Evolutionary conservation across 37 sponge, comb jelly and placozoan species (phyloP).

Genomic region (Hexactinellida sp.): DNA sequence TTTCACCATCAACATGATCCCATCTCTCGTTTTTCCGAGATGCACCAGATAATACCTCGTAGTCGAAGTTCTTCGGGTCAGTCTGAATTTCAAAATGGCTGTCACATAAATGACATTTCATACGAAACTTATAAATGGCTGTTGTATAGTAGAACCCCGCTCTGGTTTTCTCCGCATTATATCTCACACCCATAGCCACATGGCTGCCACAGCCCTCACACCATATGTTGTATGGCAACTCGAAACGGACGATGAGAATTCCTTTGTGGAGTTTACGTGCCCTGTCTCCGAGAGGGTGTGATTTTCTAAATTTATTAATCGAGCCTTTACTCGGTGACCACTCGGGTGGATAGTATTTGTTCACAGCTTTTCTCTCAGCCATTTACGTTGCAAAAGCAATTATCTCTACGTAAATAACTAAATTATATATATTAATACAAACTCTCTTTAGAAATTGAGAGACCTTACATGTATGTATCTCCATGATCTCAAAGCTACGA

Average conservation of each 20-base stretch:
- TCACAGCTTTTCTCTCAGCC: slow-evolving; percentile 90
- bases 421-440: no score
- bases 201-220: slow-evolving; percentile 93
- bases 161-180: slow-evolving; percentile 86
- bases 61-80: slow-evolving; percentile 92
- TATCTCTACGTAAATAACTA: background rate
- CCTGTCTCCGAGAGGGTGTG: slow-evolving; percentile 87
- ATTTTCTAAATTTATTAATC: slow-evolving; percentile 74
- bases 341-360: slow-evolving; percentile 98
- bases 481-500: no score
- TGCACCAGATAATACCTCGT: slow-evolving; percentile 68
- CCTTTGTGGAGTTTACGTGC: slow-evolving; percentile 90
- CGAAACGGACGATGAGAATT: slow-evolving; percentile 84
- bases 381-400: background rate
- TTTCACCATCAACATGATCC: slow-evolving; percentile 70
- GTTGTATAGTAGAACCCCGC: slow-evolving; percentile 92
- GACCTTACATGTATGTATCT: no score
- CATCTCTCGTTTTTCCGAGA: slow-evolving; percentile 64
- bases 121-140: slow-evolving; percentile 92
- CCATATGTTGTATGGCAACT: slow-evolving; percentile 98
- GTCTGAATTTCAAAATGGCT: slow-evolving; percentile 93
- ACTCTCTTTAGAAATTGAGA: no score
- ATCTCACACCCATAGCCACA: slow-evolving; percentile 91
- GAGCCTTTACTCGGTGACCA: slow-evolving; percentile 89
- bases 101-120: slow-evolving; percentile 98